Evolutionary conservation across 2,113 vertebrate genomes (phyloP).

Genomic region (Takifugu flavidus): DNA sequence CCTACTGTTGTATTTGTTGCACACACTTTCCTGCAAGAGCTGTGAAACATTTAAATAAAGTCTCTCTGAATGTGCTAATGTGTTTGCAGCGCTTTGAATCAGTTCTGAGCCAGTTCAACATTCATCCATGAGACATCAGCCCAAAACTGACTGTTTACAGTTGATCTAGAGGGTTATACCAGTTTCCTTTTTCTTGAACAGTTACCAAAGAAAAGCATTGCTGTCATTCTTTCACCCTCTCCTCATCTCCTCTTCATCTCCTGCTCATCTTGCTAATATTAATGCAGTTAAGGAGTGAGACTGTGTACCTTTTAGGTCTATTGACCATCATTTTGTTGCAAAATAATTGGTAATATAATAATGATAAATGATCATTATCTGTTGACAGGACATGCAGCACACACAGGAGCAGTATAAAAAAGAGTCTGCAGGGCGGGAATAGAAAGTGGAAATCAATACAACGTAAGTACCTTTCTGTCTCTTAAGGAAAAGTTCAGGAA

Average conservation of each 20-base stretch:
- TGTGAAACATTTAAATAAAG: too few species aligned
- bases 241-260: conserved; percentile 20
- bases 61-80: too few species aligned
- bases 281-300: conserved; percentile 47
- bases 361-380: conserved; percentile 62
- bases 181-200: conserved; percentile 14
- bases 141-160: conserved; percentile 1
- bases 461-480: conserved; percentile 63
- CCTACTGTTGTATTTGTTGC: too few species aligned
- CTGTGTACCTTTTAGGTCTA: conserved; percentile 54
- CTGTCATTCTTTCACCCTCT: conserved; percentile 4
- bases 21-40: too few species aligned
- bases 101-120: too few species aligned
- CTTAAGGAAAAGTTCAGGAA: conserved; percentile 35
- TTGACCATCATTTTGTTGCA: conserved; percentile 60
- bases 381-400: conserved; percentile 42
- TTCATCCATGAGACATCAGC: too few species aligned
- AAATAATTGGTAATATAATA: conserved; percentile 51
- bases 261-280: conserved; percentile 57
- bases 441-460: conserved; percentile 58
- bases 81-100: too few species aligned
- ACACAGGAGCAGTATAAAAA: conserved; percentile 48
- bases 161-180: conserved; percentile 7
- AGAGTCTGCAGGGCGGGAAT: conserved; percentile 56
- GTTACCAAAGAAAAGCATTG: neutral